Conservation (phyloP, 2,113 vertebrate species). For the Nesogale talazaci region DNA sequence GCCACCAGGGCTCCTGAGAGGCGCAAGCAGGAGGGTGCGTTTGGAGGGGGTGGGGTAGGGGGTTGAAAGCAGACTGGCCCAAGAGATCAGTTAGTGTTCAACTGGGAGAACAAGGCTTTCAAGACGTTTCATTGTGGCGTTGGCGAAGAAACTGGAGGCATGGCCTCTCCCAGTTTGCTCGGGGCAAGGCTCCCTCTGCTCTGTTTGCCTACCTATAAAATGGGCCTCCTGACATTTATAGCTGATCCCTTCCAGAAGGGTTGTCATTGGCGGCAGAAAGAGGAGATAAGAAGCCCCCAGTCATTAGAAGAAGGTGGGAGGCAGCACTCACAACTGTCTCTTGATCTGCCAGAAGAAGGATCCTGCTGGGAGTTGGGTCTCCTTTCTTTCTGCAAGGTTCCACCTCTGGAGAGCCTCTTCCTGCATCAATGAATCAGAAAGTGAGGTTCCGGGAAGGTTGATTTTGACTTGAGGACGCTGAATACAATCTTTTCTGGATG, state of each 20-base stretch:
- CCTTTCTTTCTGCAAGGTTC: not conserved
- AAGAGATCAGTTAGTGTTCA: slow-evolving; percentile 35
- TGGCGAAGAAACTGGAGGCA: not conserved
- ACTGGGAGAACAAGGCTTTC: not conserved
- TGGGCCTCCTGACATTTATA: not conserved
- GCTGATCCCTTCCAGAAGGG: not conserved
- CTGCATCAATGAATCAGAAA: slow-evolving; percentile 18
- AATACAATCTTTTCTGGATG: slow-evolving; percentile 50
- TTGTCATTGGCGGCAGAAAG: not conserved
- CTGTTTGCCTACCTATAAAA: slow-evolving; percentile 32
- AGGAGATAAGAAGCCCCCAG: not conserved
- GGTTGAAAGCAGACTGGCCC: not conserved
- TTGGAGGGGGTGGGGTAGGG: too few species aligned
- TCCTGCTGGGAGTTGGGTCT: not conserved
- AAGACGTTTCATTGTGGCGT: not conserved
- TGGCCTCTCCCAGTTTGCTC: not conserved
- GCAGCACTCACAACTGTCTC: not conserved
- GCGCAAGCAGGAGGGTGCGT: not conserved
- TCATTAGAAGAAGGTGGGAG: not conserved
- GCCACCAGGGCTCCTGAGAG: too few species aligned
- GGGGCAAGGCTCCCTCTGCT: not conserved
- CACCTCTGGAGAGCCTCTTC: not conserved
- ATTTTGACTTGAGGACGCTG: slow-evolving; percentile 42
- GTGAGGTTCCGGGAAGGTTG: not conserved
- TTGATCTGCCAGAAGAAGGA: slow-evolving; percentile 9